phyloP scores from a whole-genome alignment of 92 coral and sea anemone genomes.

The Pocillopora meandrina region DNA sequence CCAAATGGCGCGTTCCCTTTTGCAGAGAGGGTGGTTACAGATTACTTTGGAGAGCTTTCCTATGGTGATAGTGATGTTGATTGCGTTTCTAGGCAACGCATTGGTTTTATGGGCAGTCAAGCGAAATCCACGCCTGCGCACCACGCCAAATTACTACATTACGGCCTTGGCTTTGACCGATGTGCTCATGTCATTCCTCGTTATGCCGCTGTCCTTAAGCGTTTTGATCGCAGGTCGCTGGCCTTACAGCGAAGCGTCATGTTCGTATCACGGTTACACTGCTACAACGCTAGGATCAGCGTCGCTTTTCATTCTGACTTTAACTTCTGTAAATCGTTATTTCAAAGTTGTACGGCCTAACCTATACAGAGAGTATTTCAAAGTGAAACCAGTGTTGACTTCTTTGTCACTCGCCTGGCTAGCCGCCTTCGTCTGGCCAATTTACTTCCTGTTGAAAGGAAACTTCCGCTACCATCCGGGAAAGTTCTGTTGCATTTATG shows the following conservation, averaged over 20 bases:
- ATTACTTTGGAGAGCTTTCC: constrained; percentile 11
- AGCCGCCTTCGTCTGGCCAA: background rate
- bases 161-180: constrained; percentile 10
- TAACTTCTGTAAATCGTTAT: constrained; percentile 25
- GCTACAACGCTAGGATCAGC: constrained; percentile 16
- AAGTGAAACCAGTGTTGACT: background rate
- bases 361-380: constrained; percentile 2
- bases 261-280: constrained; percentile 23
- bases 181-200: constrained; percentile 33
- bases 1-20: constrained; percentile 2
- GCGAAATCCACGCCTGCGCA: constrained; percentile 22
- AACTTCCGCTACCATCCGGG: constrained; percentile 20
- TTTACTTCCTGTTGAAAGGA: constrained; percentile 1
- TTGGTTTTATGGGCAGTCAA: constrained; percentile 13
- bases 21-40: background rate
- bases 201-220: constrained; percentile 22
- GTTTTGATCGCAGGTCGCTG: constrained; percentile 22
- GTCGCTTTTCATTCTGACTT: constrained; percentile 5
- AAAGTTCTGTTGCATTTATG: constrained; percentile 20
- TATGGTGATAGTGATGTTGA: constrained; percentile 11
- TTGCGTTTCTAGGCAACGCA: constrained; percentile 18
- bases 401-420: constrained; percentile 4
- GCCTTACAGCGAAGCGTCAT: constrained; percentile 7
- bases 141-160: constrained; percentile 27
- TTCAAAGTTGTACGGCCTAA: constrained; percentile 28